These are phyloP conservation scores for Chelmon rostratus DNA, from an alignment of 2,797 vertebrate species.

Conservation along the genomic window DNA sequence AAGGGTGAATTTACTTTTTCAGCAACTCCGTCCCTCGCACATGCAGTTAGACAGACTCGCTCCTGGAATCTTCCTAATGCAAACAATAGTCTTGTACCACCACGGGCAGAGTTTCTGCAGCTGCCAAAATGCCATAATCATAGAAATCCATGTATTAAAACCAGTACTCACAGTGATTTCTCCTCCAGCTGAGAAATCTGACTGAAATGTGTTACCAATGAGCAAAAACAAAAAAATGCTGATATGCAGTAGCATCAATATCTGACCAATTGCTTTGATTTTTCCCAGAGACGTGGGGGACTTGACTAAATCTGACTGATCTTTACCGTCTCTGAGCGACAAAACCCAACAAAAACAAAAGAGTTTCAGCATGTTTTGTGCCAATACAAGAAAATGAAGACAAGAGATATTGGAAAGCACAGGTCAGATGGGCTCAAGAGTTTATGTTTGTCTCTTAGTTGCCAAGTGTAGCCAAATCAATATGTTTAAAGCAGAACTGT, in stretches of 20 bases:
- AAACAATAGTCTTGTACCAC: conserved; percentile 1
- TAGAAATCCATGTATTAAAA: background rate
- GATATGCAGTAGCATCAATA: conserved; percentile 1
- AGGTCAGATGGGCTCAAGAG: conserved; percentile 22
- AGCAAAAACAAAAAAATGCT: background rate
- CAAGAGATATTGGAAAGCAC: conserved; percentile 32
- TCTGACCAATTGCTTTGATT: conserved; percentile 6
- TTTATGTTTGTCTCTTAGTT: background rate
- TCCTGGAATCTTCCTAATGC: background rate
- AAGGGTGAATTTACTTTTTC: conserved; percentile 29
- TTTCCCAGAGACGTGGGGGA: background rate
- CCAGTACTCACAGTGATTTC: background rate
- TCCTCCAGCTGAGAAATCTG: background rate
- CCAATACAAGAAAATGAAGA: conserved; percentile 7
- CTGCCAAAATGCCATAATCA: background rate
- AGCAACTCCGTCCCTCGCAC: conserved; percentile 4
- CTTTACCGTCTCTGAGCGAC: conserved; percentile 29
- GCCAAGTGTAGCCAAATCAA: conserved; percentile 1
- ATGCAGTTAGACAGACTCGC: background rate
- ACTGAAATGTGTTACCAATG: conserved; percentile 6
- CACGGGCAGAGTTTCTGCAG: background rate
- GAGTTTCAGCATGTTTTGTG: conserved; percentile 12
- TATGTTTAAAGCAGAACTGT: background rate
- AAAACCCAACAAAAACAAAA: conserved; percentile 32
- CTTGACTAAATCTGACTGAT: conserved; percentile 40